Conservation (phyloP, 2,888 invertebrate genomes). For the Dicranocentrus wangi region DNA sequence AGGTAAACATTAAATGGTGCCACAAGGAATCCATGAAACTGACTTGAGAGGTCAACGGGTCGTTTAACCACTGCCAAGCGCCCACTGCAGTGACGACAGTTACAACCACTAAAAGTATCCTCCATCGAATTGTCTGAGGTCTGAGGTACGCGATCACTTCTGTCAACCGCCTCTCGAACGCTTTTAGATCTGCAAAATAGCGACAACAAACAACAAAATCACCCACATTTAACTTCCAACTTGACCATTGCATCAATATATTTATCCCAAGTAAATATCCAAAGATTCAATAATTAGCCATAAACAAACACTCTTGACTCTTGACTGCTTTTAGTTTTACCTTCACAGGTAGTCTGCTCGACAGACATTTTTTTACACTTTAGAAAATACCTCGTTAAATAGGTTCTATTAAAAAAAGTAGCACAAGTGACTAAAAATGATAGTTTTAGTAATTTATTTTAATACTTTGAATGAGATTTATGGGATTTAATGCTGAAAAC, state of each 20-base stretch:
- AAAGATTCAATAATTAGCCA: neutral
- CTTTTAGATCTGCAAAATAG: constrained; percentile 92
- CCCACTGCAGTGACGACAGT: constrained; percentile 94
- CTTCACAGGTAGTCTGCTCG: constrained; percentile 94
- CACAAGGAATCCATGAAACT: constrained; percentile 91
- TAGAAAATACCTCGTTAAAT: no score
- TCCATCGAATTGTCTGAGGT: constrained; percentile 95
- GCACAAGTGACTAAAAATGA: no score
- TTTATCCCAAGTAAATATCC: neutral
- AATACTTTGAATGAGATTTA: no score
- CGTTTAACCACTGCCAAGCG: constrained; percentile 96
- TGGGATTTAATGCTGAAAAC: no score
- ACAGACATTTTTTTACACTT: no score
- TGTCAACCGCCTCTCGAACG: constrained; percentile 95
- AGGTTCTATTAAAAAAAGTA: no score
- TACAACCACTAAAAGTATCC: constrained; percentile 89
- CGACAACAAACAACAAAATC: constrained; percentile 52
- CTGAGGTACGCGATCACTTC: constrained; percentile 97
- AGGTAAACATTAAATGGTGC: constrained; percentile 95
- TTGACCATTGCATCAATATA: neutral
- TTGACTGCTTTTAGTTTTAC: constrained; percentile 76
- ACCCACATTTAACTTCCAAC: neutral
- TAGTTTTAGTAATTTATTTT: no score
- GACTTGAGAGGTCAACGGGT: constrained; percentile 93
- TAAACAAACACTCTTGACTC: neutral